Conservation (phyloP, 2,797 vertebrate genomes). For the Oryzias sinensis region DNA sequence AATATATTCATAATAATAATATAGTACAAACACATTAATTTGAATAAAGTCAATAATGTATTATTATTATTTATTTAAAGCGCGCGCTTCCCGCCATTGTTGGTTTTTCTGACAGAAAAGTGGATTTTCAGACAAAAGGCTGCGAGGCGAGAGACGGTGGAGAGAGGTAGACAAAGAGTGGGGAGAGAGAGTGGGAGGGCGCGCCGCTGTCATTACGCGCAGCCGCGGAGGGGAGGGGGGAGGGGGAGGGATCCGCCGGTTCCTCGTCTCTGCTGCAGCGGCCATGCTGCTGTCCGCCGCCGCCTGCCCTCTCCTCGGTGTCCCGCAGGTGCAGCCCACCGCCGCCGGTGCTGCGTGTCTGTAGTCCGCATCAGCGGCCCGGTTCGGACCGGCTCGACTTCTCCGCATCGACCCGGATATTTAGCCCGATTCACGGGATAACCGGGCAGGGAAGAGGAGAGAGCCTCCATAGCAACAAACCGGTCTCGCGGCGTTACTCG, state of each 20-base stretch:
- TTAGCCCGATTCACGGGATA: conserved; percentile 7
- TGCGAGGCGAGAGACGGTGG: conserved; percentile 12
- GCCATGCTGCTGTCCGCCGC: conserved; percentile 64
- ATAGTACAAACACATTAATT: too few species aligned
- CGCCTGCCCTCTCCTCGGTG: conserved; percentile 42
- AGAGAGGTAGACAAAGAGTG: conserved; percentile 26
- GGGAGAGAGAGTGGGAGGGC: not conserved
- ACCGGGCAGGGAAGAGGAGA: conserved; percentile 8
- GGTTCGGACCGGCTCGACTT: conserved; percentile 3
- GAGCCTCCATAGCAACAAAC: conserved; percentile 67
- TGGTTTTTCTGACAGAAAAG: too few species aligned
- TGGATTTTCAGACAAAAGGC: conserved; percentile 23
- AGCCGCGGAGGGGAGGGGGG: conserved; percentile 19
- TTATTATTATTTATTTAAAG: too few species aligned
- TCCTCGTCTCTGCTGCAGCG: conserved; percentile 65
- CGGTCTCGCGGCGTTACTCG: conserved; percentile 54
- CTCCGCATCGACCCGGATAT: conserved; percentile 10
- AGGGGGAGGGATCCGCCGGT: conserved; percentile 35
- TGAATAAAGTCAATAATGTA: too few species aligned
- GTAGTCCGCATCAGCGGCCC: conserved; percentile 22
- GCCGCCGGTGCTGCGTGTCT: conserved; percentile 26
- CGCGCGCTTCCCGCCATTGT: too few species aligned
- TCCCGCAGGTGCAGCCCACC: conserved; percentile 28
- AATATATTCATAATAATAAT: too few species aligned
- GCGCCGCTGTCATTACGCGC: conserved; percentile 34